Conservation (phyloP, 1,140 invertebrate genomes). For the Heliconius eleuchia region DNA sequence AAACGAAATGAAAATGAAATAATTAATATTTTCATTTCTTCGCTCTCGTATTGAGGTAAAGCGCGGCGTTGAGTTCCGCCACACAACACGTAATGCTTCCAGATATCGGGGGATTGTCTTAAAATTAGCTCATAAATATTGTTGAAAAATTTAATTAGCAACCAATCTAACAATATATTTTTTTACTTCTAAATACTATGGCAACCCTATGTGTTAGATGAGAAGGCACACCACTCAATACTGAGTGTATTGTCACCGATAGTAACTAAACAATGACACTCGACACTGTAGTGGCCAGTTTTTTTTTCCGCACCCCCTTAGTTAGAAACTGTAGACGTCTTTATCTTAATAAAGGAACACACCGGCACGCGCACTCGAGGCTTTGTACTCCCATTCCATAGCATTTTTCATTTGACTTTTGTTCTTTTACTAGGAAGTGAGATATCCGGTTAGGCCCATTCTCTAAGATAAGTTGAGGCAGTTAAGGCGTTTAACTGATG, state of each 20-base stretch:
- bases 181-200: not conserved
- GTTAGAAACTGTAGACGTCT: slow-evolving; percentile 35
- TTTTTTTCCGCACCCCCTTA: slow-evolving; percentile 52
- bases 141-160: not conserved
- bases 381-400: slow-evolving; percentile 44
- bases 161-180: not conserved
- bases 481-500: slow-evolving; percentile 29
- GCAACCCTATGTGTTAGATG: slow-evolving; percentile 35
- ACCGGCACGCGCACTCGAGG: slow-evolving; percentile 63
- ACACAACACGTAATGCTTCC: too few species aligned
- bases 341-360: slow-evolving; percentile 29
- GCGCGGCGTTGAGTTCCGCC: too few species aligned
- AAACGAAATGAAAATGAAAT: too few species aligned
- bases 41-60: too few species aligned
- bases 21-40: too few species aligned
- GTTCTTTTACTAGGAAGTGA: slow-evolving; percentile 65
- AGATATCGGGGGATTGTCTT: too few species aligned
- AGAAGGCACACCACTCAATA: slow-evolving; percentile 45
- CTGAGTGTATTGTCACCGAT: slow-evolving; percentile 47
- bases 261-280: slow-evolving; percentile 55
- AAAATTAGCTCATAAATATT: not conserved
- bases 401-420: slow-evolving; percentile 49
- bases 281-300: slow-evolving; percentile 58
- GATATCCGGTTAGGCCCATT: slow-evolving; percentile 54
- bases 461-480: slow-evolving; percentile 28